Conservation (phyloP, 2,113 vertebrate genomes). For the Passer domesticus region DNA sequence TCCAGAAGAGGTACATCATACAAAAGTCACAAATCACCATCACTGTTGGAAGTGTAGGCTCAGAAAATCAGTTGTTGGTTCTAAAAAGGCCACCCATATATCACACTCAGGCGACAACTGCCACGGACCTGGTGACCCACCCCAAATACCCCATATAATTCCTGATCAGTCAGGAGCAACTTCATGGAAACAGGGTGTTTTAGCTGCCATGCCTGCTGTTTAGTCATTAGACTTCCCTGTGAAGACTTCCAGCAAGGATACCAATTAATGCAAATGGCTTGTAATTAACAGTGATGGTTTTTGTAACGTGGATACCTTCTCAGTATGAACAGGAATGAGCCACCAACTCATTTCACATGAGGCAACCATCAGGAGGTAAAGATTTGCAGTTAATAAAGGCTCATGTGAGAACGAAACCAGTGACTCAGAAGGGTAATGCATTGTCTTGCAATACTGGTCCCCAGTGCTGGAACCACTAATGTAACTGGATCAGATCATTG, state of each 20-base stretch:
- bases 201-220: background rate
- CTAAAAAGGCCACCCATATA: background rate
- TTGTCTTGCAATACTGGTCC: constrained; percentile 28
- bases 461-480: constrained; percentile 1
- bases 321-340: constrained; percentile 30
- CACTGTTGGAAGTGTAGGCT: background rate
- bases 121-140: background rate
- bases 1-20: background rate
- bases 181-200: background rate
- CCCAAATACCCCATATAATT: background rate
- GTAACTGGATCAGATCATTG: constrained; percentile 38
- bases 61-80: background rate
- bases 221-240: constrained; percentile 10
- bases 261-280: constrained; percentile 54
- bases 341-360: constrained; percentile 60
- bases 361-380: constrained; percentile 31
- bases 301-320: constrained; percentile 42
- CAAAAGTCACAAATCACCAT: background rate
- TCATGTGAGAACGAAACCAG: constrained; percentile 17
- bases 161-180: background rate
- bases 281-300: constrained; percentile 56
- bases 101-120: background rate
- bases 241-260: constrained; percentile 32
- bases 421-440: constrained; percentile 39
- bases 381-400: constrained; percentile 42